Percentiles rank a stretch among this genome's conserved stretches.
phyloP scores from a whole-genome alignment of 2,888 invertebrate species.

The Suillia variegata region DNA sequence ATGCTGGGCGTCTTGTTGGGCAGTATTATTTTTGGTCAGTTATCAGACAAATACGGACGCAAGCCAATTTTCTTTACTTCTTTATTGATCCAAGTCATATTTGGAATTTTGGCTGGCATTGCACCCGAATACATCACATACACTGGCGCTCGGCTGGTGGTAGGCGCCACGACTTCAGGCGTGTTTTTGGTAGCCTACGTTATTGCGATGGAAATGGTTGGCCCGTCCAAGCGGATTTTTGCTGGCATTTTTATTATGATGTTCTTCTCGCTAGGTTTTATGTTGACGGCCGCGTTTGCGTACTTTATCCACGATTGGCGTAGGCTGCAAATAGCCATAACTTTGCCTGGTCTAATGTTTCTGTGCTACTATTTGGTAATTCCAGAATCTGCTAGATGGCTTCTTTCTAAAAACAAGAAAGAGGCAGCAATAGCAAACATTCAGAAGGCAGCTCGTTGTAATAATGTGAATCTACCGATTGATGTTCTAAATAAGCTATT shows the following conservation, averaged over 20 bases:
- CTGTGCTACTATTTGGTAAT: conserved; percentile 76
- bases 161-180: conserved; percentile 77
- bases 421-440: conserved; percentile 69
- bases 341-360: conserved; percentile 71
- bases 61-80: conserved; percentile 75
- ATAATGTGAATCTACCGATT: conserved; percentile 66
- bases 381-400: conserved; percentile 77
- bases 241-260: conserved; percentile 76
- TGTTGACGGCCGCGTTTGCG: conserved; percentile 71
- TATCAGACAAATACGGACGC: conserved; percentile 75
- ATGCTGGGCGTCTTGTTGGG: conserved; percentile 77
- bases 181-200: conserved; percentile 80
- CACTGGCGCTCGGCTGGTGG: conserved; percentile 68
- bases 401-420: conserved; percentile 68
- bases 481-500: conserved; percentile 65
- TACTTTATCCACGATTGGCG: conserved; percentile 73
- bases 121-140: conserved; percentile 73
- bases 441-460: conserved; percentile 69
- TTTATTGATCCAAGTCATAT: conserved; percentile 71
- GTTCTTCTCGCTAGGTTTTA: conserved; percentile 76
- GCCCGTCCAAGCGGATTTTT: conserved; percentile 70
- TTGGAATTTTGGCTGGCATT: conserved; percentile 70
- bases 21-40: conserved; percentile 73
- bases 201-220: conserved; percentile 78
- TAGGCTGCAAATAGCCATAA: conserved; percentile 71